Evolutionary conservation across 2,113 vertebrate genomes (phyloP).

Genomic region (Microtus pennsylvanicus): DNA sequence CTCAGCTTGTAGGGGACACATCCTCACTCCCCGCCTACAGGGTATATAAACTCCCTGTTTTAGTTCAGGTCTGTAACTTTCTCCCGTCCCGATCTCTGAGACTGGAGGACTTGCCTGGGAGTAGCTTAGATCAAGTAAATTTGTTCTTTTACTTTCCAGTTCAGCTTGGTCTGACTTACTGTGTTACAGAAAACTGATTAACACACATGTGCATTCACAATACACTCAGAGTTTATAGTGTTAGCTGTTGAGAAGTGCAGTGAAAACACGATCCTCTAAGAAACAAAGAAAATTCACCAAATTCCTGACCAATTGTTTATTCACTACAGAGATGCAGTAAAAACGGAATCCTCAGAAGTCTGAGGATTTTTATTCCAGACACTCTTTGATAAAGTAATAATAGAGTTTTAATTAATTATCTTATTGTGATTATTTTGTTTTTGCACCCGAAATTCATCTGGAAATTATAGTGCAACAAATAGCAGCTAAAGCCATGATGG

Average conservation of each 20-base stretch:
- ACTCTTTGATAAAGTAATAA: conserved; percentile 1
- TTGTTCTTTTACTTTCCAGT: too few species aligned
- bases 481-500: conserved; percentile 44
- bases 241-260: not conserved
- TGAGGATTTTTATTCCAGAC: not conserved
- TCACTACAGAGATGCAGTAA: not conserved
- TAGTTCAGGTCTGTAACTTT: too few species aligned
- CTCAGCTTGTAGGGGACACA: too few species aligned
- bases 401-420: conserved; percentile 60
- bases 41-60: too few species aligned
- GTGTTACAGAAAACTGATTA: too few species aligned
- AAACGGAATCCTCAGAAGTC: conserved; percentile 5
- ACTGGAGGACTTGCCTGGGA: too few species aligned
- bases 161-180: too few species aligned
- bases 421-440: conserved; percentile 66
- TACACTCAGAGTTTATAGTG: not conserved
- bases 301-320: conserved; percentile 15
- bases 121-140: too few species aligned
- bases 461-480: conserved; percentile 65
- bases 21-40: too few species aligned
- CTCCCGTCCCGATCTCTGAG: too few species aligned
- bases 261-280: not conserved
- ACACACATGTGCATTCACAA: not conserved
- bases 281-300: conserved; percentile 1
- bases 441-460: conserved; percentile 59